Percentiles rank a stretch among this genome's conserved stretches.
Conservation (phyloP, 2,888 invertebrate genomes). For the Lithophane ornitopus region DNA sequence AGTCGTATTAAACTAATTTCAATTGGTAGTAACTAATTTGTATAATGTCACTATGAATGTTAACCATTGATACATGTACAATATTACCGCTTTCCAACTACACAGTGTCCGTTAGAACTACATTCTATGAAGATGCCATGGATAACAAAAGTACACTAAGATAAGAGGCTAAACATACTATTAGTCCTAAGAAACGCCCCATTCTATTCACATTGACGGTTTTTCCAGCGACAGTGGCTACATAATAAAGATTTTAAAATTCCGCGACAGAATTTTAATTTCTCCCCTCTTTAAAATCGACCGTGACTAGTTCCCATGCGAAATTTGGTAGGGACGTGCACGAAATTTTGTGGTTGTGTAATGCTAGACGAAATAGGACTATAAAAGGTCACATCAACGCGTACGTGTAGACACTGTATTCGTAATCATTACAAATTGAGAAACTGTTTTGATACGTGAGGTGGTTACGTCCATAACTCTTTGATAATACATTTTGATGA, state of each 20-base stretch:
- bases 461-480: constrained; percentile 40
- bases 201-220: constrained; percentile 72
- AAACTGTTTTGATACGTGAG: constrained; percentile 69
- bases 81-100: neutral
- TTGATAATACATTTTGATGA: constrained; percentile 39
- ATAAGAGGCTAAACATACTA: constrained; percentile 56
- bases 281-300: constrained; percentile 55
- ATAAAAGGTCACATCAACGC: constrained; percentile 72
- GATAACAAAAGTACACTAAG: constrained; percentile 51
- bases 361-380: constrained; percentile 69
- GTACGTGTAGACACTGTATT: constrained; percentile 62
- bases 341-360: constrained; percentile 70
- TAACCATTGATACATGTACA: constrained; percentile 1
- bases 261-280: constrained; percentile 76
- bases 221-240: constrained; percentile 67
- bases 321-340: constrained; percentile 71
- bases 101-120: constrained; percentile 3
- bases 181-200: constrained; percentile 52
- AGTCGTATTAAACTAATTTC: neutral
- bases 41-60: neutral
- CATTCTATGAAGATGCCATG: constrained; percentile 14
- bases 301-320: constrained; percentile 61
- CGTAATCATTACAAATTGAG: constrained; percentile 70
- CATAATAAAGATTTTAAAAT: constrained; percentile 70
- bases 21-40: neutral